Conservation (phyloP, 2,888 invertebrate species). For the Protonemura montana region DNA sequence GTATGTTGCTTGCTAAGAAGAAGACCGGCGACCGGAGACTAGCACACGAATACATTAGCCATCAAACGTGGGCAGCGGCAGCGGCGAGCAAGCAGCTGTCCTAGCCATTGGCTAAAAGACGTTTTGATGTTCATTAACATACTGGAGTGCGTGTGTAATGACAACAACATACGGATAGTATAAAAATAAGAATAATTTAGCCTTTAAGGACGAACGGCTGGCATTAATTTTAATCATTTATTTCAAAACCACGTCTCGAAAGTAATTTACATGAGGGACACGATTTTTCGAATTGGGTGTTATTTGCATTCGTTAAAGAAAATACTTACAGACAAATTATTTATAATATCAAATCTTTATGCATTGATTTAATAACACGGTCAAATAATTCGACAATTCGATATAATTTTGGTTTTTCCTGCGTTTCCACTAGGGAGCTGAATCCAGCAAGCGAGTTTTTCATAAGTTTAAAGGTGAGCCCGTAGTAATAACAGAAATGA, state of each 20-base stretch:
- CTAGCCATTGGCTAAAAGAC: slow-evolving; percentile 20
- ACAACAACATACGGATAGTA: slow-evolving; percentile 39
- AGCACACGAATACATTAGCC: not conserved
- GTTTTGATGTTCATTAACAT: slow-evolving; percentile 33
- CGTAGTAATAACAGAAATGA: not conserved
- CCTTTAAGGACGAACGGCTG: slow-evolving; percentile 25
- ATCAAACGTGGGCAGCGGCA: not conserved
- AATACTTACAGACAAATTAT: not conserved
- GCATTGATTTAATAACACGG: slow-evolving; percentile 12
- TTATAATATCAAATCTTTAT: slow-evolving; percentile 16
- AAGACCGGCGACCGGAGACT: not conserved
- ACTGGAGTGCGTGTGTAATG: slow-evolving; percentile 28
- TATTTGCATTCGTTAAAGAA: slow-evolving; percentile 28
- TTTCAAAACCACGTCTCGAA: not conserved
- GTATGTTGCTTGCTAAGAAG: not conserved
- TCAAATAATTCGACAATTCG: slow-evolving; percentile 13
- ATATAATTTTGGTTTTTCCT: too few relatives aligned
- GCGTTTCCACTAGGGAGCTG: too few relatives aligned
- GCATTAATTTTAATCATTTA: not conserved
- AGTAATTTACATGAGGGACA: slow-evolving; percentile 13
- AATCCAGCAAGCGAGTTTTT: too few relatives aligned
- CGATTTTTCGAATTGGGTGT: slow-evolving; percentile 24
- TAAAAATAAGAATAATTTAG: slow-evolving; percentile 33
- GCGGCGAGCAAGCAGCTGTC: slow-evolving; percentile 17
- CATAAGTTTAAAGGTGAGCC: not conserved